Percentiles rank a stretch among this genome's conserved stretches.
Conservation (phyloP, 2,888 invertebrate species). For the Polydrusus tereticollis region DNA sequence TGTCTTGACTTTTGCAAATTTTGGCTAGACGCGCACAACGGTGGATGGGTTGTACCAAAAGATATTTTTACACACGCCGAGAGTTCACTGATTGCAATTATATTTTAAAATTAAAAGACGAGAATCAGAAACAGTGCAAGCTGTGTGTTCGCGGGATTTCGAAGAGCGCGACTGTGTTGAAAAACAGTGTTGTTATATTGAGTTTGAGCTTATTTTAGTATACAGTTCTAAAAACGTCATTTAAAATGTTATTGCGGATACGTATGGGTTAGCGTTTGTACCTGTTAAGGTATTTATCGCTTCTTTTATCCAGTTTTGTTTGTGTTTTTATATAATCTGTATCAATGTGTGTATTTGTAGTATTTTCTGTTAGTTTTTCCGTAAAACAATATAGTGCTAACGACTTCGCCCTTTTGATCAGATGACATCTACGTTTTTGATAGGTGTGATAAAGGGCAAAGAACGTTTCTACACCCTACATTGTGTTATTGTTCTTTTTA, state of each 20-base stretch:
- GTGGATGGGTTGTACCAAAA: constrained; percentile 63
- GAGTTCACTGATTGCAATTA: constrained; percentile 35
- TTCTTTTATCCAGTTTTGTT: not conserved
- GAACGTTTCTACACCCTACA: constrained; percentile 25
- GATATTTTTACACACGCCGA: constrained; percentile 62
- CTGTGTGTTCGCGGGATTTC: not conserved
- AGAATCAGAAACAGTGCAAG: not conserved
- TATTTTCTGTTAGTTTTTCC: not conserved
- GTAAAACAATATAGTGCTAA: not conserved
- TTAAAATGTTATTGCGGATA: constrained; percentile 28
- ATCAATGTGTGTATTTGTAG: not conserved
- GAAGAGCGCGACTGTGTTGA: constrained; percentile 23
- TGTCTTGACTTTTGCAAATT: constrained; percentile 43
- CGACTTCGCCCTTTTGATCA: constrained; percentile 6
- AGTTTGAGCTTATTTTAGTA: constrained; percentile 9
- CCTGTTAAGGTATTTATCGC: constrained; percentile 22
- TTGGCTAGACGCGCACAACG: constrained; percentile 61
- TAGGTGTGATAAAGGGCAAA: constrained; percentile 35
- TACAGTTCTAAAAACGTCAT: constrained; percentile 8
- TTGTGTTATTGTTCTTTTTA: not conserved
- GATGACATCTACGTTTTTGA: constrained; percentile 16
- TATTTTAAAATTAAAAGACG: constrained; percentile 25
- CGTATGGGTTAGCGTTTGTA: constrained; percentile 28
- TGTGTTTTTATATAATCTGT: not conserved
- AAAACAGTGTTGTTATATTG: constrained; percentile 15